These are phyloP conservation scores for Intoshia linei DNA, from an alignment of 1,140 invertebrate species.

Conservation along the genomic window DNA sequence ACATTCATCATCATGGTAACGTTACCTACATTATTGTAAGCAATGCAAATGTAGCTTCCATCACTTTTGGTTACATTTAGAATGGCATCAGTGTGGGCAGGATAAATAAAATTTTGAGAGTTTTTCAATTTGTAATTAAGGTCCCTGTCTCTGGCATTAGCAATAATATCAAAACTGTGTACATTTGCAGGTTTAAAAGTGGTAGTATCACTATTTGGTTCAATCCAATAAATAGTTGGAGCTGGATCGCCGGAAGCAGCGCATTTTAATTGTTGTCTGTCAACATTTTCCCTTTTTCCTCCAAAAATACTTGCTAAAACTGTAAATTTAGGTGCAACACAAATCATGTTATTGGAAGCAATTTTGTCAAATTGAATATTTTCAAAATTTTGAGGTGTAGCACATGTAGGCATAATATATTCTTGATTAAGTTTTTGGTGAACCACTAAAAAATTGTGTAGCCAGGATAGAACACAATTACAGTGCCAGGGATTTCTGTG, in stretches of 20 bases:
- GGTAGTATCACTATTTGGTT: conserved; percentile 12
- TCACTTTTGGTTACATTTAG: neutral
- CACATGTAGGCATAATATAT: too few relatives aligned
- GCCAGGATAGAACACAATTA: too few relatives aligned
- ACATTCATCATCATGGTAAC: conserved; percentile 18
- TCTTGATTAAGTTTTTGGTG: too few relatives aligned
- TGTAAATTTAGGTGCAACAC: too few relatives aligned
- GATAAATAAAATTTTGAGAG: neutral
- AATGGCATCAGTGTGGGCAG: neutral
- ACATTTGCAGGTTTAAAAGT: conserved; percentile 2
- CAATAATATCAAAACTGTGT: neutral
- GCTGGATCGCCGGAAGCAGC: conserved; percentile 16
- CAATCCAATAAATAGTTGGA: conserved; percentile 17
- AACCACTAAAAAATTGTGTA: too few relatives aligned
- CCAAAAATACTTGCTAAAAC: too few relatives aligned
- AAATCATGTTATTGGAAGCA: too few relatives aligned
- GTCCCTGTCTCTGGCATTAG: neutral
- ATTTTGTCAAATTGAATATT: too few relatives aligned
- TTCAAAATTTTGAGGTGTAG: too few relatives aligned
- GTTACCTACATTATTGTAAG: conserved; percentile 18
- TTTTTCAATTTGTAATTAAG: neutral
- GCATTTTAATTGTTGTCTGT: conserved; percentile 13
- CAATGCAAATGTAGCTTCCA: conserved; percentile 15
- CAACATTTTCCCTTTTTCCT: too few relatives aligned
- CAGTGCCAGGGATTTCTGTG: too few relatives aligned